Base-by-base conservation (phyloP, 2,888 invertebrate genomes). In the Hanleya hanleyi region DNA sequence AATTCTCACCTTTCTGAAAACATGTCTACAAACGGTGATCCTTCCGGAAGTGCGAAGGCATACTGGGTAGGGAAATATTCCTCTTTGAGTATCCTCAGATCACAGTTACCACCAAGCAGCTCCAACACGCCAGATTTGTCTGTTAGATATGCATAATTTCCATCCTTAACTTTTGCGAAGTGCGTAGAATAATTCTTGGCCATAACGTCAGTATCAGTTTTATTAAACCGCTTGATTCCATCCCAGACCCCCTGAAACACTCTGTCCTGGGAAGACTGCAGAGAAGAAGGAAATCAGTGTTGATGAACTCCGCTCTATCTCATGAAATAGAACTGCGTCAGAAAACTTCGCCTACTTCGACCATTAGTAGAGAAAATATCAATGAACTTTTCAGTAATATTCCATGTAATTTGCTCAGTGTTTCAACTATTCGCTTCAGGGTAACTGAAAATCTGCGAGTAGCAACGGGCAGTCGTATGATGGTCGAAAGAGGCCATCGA, bases 51-150 rank as follows among this genome's bases (percentile, higher is more conserved):
- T 18, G 57, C 57, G 29, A 57, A 57, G 1, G 57, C 57, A 57
- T 57, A 57, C 32, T 57, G 57, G 9, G 57, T 57, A 15, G 57
- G 57, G 57, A 57, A 57, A 32, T 29, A 57, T 57, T 57, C 57
- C 29, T 57, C 57, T 26, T 57, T 57, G 29, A 57, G 32, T 57
- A 57, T 22, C 29, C 29, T 57, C 2, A 57, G 32, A 15, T 57
- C 32, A 26, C 57, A 57, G 32, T 57, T 57, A 15, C 12, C 26
- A 26, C 57, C 29, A 2, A 57, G 32, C 26, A 57, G 29, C 2
- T 57, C 57, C 4, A 57, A 26, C 26, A 57, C 57, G 15, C 57
- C 57, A 22, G 57, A 57, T 26, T 57, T 57, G 26, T 57, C 57
- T 15, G 57, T 57, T 26, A 57, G 32, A 57, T 57, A 57, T 4